Evolutionary conservation across 2,113 vertebrate species (phyloP), one percentile per base, ranked within the genome.

Genomic region (Lota lota): DNA sequence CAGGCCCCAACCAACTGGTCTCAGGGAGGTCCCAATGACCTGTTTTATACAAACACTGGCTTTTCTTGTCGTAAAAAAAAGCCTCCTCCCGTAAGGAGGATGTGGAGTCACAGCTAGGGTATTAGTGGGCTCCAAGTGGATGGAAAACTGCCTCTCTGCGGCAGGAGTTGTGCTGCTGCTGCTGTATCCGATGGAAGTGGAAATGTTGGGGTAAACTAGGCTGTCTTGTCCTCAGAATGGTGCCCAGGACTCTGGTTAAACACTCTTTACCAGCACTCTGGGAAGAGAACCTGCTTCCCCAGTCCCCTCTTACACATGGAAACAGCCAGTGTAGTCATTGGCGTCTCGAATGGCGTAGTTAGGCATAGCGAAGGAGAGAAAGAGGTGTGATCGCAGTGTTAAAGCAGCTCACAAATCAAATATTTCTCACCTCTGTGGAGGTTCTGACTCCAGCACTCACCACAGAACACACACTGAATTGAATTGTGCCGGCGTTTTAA

Each of bases 1-100:
- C 50, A 12, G 67, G 15, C 67, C 72, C 82, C 82, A 78, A 78
- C 81, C 79, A 79, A 79, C 80, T 65, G 47, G 77, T 85, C 83
- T 73, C 66, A 73, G 87, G 90, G 89, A 88, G 88, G 90, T 92
- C 90, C 90, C 79, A 92, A 83, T 90, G 89, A 92, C 86, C 90
- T 92, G 91, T 91, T 91, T 91, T 89, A 92, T 75, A 90, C 86
- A 86, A 89, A 88, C 88, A 84, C 88, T 83, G 81, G 83, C 40
- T 47, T 73, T 82, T 85, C 82, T 85, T 88, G 77, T 89, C 79
- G 68, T 89, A 88, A 90, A 89, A 79, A 72, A 33, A 33, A 33
- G 28, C 28, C 4, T 33, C 28, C 28, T 33, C 28, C 28, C 28
- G 4, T 33, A 33, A 73, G 71, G 78, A 17, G 87, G 85, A 88